Conservation (phyloP, 2,113 vertebrate species). For the Oxygymnocypris stewartii region DNA sequence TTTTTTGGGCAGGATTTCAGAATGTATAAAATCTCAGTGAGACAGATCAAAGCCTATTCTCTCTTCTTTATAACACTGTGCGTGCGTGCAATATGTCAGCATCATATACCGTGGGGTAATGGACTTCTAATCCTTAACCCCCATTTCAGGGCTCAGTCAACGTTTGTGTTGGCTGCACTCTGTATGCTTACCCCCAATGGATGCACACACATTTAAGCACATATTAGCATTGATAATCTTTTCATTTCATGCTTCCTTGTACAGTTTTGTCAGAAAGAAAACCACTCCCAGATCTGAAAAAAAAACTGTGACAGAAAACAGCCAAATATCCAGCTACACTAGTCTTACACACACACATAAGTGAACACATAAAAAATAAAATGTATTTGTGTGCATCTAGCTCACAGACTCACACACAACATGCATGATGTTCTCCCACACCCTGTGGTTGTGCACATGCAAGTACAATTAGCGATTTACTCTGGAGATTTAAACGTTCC, state of each 20-base stretch:
- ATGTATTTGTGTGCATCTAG: background rate
- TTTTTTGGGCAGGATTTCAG: background rate
- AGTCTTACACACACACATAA: constrained; percentile 14
- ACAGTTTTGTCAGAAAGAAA: constrained; percentile 12
- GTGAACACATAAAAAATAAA: background rate
- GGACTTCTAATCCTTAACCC: constrained; percentile 24
- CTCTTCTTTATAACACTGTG: background rate
- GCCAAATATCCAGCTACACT: background rate
- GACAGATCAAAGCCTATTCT: background rate
- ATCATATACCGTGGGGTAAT: constrained; percentile 33
- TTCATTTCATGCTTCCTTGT: constrained; percentile 25
- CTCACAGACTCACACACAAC: constrained; percentile 3
- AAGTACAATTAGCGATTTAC: constrained; percentile 33
- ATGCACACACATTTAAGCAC: background rate
- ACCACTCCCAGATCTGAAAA: constrained; percentile 20
- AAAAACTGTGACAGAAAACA: background rate
- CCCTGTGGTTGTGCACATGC: constrained; percentile 41
- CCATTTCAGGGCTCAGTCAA: constrained; percentile 14
- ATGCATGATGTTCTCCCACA: constrained; percentile 18
- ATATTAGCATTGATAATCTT: background rate
- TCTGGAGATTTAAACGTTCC: constrained; percentile 22
- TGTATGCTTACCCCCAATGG: constrained; percentile 3
- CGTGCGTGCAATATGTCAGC: background rate
- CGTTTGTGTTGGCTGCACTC: constrained; percentile 32
- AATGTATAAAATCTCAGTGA: background rate